These are phyloP conservation scores for Microcaecilia unicolor DNA, from an alignment of 2,797 vertebrate genomes.

Conservation along the genomic window DNA sequence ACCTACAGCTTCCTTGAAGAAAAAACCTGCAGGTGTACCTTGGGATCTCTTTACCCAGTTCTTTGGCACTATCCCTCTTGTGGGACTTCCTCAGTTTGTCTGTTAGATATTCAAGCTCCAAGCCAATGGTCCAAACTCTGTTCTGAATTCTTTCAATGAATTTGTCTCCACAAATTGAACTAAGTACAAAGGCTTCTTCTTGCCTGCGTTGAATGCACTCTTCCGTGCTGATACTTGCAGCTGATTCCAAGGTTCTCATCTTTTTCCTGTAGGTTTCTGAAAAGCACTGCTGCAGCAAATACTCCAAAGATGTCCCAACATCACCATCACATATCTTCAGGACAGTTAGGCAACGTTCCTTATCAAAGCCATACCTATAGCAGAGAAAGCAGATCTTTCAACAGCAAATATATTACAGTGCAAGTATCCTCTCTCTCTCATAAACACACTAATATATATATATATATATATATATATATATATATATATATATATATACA, in stretches of 20 bases:
- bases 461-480: too few species aligned
- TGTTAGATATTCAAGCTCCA: slow-evolving; percentile 67
- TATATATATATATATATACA: too few species aligned
- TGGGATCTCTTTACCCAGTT: slow-evolving; percentile 11
- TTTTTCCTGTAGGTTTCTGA: slow-evolving; percentile 65
- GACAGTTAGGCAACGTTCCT: slow-evolving; percentile 64
- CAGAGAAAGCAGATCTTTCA: slow-evolving; percentile 6
- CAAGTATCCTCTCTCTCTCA: too few species aligned
- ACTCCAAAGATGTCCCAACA: slow-evolving; percentile 78
- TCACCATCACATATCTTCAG: slow-evolving; percentile 72
- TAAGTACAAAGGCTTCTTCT: slow-evolving; percentile 81
- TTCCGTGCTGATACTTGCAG: slow-evolving; percentile 43
- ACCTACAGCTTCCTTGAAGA: slow-evolving; percentile 77
- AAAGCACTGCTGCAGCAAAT: slow-evolving; percentile 78
- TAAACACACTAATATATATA: too few species aligned
- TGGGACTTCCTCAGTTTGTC: slow-evolving; percentile 34
- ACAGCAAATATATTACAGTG: too few species aligned
- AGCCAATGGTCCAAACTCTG: slow-evolving; percentile 74
- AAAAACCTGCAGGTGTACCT: slow-evolving; percentile 76
- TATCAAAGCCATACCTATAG: slow-evolving; percentile 83
- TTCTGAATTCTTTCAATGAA: slow-evolving; percentile 84
- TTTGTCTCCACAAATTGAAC: slow-evolving; percentile 84
- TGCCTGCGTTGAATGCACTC: slow-evolving; percentile 77
- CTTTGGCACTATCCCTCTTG: slow-evolving; percentile 19
- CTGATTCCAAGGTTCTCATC: slow-evolving; percentile 43